Evolutionary conservation across 2,113 vertebrate species (phyloP), one percentile per base, ranked within the genome.

Genomic region (Malaclemys terrapin): DNA sequence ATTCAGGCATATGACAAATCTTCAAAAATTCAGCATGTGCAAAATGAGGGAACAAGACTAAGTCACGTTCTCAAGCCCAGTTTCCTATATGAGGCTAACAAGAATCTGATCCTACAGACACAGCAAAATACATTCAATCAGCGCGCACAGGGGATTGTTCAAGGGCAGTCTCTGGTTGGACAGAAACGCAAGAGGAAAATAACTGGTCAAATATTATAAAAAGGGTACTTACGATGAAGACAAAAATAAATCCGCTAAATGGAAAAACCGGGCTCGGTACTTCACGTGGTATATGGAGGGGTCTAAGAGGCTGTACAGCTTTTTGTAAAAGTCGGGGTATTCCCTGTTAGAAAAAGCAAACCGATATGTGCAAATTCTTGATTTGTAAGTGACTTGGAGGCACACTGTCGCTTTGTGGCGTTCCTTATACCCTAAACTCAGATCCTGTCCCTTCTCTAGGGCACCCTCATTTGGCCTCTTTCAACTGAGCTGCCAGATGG

Each of bases 271-370:
- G 0, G 99, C 99, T 65, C 98, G 98, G 97, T 99, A 99, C 95
- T 99, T 99, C 79, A 99, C 99, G 0, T 99, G 99, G 90, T 99
- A 99, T 79, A 99, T 47, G 1, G 99, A 99, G 0, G 99, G 99
- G 22, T 99, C 99, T 45, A 99, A 97, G 8, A 99, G 99, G 72
- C 97, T 99, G 88, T 99, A 99, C 45, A 99, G 96, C 91, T 99
- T 99, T 83, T 97, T 98, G 96, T 99, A 99, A 94, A 99, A 99
- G 87, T 99, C 99, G 2, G 99, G 99, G 86, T 99, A 99, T 85
- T 99, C 99, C 91, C 99, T 99, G 94, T 10, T 52, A 2, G 6
- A 38, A 84, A 83, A 83, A 52, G 8, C 12, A 81, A 69, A 87
- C 45, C 5, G 27, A 45, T 4, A 38, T 1, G 42, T 19, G 22